These are phyloP conservation scores for Aulostomus chinensis DNA, from an alignment of 2,797 vertebrate genomes.

Conservation along the genomic window DNA sequence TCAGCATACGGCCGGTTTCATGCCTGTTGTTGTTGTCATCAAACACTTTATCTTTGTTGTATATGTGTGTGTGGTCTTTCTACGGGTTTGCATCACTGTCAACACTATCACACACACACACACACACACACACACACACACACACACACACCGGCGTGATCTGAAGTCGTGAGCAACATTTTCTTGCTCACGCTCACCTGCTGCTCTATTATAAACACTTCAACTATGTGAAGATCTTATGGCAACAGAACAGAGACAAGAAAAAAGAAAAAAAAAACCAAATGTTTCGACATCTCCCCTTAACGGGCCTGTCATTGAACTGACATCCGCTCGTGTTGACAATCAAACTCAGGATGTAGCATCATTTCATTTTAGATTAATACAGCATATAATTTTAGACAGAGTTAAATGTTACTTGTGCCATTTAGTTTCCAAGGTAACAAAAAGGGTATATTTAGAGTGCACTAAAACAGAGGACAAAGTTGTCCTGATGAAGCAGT, in stretches of 20 bases:
- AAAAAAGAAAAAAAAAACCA: slow-evolving; percentile 14
- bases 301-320: slow-evolving; percentile 11
- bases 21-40: too few species aligned
- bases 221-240: slow-evolving; percentile 12
- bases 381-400: slow-evolving; percentile 74
- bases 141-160: too few species aligned
- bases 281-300: slow-evolving; percentile 14
- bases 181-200: slow-evolving; percentile 14
- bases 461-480: slow-evolving; percentile 46
- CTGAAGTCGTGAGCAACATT: slow-evolving; percentile 20
- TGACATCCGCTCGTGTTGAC: slow-evolving; percentile 36
- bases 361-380: slow-evolving; percentile 65
- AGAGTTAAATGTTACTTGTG: slow-evolving; percentile 74
- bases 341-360: slow-evolving; percentile 31
- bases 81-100: too few species aligned
- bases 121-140: too few species aligned
- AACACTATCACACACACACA: too few species aligned
- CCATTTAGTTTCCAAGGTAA: slow-evolving; percentile 85
- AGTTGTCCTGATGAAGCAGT: slow-evolving; percentile 40
- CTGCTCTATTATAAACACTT: slow-evolving; percentile 2
- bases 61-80: too few species aligned
- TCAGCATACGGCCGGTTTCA: too few species aligned
- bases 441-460: slow-evolving; percentile 79
- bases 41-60: too few species aligned
- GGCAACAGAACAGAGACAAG: slow-evolving; percentile 6